phyloP scores from a whole-genome alignment of 2,888 invertebrate species.

The Caenorhabditis panamensis region DNA sequence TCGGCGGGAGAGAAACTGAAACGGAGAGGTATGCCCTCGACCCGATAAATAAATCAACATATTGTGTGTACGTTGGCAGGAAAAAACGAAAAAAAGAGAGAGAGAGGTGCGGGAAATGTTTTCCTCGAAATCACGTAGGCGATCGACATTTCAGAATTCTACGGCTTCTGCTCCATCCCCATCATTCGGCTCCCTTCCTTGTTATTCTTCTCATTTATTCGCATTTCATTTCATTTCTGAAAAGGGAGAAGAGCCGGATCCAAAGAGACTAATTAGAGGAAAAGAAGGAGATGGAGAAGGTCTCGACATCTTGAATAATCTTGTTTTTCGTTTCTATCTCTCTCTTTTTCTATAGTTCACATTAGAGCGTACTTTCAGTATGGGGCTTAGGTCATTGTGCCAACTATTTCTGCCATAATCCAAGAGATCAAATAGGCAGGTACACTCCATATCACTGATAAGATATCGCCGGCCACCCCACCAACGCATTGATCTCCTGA shows the following conservation, averaged over 20 bases:
- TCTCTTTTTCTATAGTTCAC: background rate
- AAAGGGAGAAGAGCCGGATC: background rate
- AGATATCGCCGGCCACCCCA: background rate
- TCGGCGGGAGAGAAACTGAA: background rate
- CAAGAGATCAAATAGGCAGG: too few relatives aligned
- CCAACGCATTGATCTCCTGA: background rate
- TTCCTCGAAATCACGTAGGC: background rate
- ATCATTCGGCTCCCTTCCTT: background rate
- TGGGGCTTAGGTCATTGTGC: too few relatives aligned
- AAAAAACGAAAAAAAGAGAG: background rate
- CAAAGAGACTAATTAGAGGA: background rate
- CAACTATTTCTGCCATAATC: too few relatives aligned
- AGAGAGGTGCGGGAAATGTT: background rate
- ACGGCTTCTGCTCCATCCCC: background rate
- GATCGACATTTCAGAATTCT: background rate
- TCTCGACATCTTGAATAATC: conserved; percentile 18
- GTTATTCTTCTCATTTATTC: background rate
- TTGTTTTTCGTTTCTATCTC: conserved; percentile 12
- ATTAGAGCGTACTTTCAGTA: background rate
- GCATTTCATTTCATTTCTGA: background rate
- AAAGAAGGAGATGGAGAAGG: too few relatives aligned
- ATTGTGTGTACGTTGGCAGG: conserved; percentile 8
- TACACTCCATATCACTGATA: background rate
- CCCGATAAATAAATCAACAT: conserved; percentile 36
- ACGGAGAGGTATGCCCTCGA: background rate